Evolutionary conservation across 2,797 vertebrate species (phyloP), one percentile per base, ranked within the genome.

Genomic region (Characodon lateralis): DNA sequence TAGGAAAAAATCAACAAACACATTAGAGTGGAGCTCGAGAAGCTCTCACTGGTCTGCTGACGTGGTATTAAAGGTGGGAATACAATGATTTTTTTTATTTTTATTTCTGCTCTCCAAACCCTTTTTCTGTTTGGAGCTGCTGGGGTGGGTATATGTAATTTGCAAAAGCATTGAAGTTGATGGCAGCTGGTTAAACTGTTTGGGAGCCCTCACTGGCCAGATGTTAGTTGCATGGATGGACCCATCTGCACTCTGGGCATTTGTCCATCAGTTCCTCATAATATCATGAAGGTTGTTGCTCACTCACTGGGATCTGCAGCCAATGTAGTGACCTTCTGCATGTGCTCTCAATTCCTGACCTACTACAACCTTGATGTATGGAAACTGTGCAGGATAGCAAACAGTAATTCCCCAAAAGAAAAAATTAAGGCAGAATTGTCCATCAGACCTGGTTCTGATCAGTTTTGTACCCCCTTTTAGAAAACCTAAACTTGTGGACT

Each of bases 131-230:
- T 70, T 70, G 63, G 16, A n/a, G 18, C 10, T 46, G 20, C 53
- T n/a, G 10, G 76, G 18, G 43, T 10, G 41, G 1, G 53, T 41
- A 70, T 77, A 10, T 39, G 71, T 80, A 28, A 68, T 74, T 82
- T 85, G 41, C 59, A 78, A 81, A 69, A 68, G 81, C 78, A 85
- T 65, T 71, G 51, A 73, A 61, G 51, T 31, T 53, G 48, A 28
- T 79, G 83, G 58, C 78, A 80, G 74, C 74, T 83, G 77, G 78
- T 84, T 80, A 76, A 88, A 86, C 56, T n/a, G 73, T 87, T 73
- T 68, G 83, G 77, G 81, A 77, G 66, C 74, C 82, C 78, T 82
- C 53, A 46, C 71, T 74, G 56, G 65, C 80, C 81, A 87, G 77
- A 87, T 88, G 87, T 89, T 83, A 75, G 66, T 66, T 73, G 46